Conservation (phyloP, 2,888 invertebrate species). For the Microplitis manilae region DNA sequence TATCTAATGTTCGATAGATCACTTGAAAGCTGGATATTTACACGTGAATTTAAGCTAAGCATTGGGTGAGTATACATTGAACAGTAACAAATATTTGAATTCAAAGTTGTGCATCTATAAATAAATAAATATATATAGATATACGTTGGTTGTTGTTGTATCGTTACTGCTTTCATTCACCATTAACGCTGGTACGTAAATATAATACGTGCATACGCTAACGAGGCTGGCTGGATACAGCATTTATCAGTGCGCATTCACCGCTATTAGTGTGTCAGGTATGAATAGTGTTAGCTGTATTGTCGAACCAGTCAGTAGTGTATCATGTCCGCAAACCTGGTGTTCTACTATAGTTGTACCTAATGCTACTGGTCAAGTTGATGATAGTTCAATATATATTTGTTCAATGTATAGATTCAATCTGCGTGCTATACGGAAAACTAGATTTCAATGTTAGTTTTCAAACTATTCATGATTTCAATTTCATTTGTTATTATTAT, state of each 20-base stretch:
- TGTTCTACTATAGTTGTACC: slow-evolving; percentile 6
- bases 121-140: background rate
- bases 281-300: slow-evolving; percentile 19
- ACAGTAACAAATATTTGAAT: slow-evolving; percentile 35
- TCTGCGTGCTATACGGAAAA: background rate
- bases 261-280: slow-evolving; percentile 33
- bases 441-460: background rate
- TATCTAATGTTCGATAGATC: background rate
- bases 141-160: background rate
- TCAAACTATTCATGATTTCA: background rate
- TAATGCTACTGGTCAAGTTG: slow-evolving; percentile 24
- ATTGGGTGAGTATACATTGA: background rate
- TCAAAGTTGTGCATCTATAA: slow-evolving; percentile 8
- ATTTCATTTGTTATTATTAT: no score
- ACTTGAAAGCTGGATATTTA: slow-evolving; percentile 21
- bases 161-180: slow-evolving; percentile 10
- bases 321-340: slow-evolving; percentile 17
- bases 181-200: slow-evolving; percentile 58
- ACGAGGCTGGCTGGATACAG: slow-evolving; percentile 25
- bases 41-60: slow-evolving; percentile 27
- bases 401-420: background rate
- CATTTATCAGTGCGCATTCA: slow-evolving; percentile 15
- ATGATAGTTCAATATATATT: slow-evolving; percentile 28
- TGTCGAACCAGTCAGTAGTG: slow-evolving; percentile 32
- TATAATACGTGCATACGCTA: slow-evolving; percentile 48